Percentiles rank a stretch among this genome's conserved stretches.
These are phyloP conservation scores for Tetraodon nigroviridis DNA, from an alignment of 2,113 vertebrate genomes.

Conservation along the genomic window DNA sequence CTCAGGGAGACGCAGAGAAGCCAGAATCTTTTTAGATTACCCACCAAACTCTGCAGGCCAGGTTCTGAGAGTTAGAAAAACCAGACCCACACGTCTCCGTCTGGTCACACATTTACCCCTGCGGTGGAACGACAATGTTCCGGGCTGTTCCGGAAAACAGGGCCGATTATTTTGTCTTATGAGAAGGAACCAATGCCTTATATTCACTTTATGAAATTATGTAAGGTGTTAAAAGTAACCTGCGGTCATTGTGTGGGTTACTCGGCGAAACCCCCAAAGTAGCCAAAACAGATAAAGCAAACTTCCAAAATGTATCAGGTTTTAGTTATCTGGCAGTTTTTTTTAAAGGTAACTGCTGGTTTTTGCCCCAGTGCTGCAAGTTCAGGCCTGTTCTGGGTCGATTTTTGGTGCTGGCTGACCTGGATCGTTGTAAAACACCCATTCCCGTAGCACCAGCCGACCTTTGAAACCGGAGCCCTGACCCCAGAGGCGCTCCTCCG, in stretches of 20 bases:
- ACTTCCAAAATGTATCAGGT: no score
- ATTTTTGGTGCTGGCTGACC: not conserved
- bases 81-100: not conserved
- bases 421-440: not conserved
- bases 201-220: not conserved
- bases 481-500: not conserved
- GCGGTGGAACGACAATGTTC: not conserved
- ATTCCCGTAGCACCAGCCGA: not conserved
- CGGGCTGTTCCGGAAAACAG: no score
- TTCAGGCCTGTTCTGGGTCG: not conserved
- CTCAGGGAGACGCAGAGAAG: not conserved
- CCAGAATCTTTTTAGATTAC: not conserved
- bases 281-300: no score
- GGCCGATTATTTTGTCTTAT: not conserved
- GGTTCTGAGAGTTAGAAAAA: constrained; percentile 2
- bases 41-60: not conserved
- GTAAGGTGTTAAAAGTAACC: not conserved
- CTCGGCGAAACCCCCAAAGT: not conserved
- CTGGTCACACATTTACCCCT: not conserved
- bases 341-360: not conserved
- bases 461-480: not conserved
- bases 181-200: not conserved
- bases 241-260: not conserved
- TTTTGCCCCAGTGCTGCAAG: not conserved
- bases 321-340: not conserved